These are phyloP conservation scores for Lysandra coridon DNA, from an alignment of 2,888 invertebrate genomes.

Conservation along the genomic window DNA sequence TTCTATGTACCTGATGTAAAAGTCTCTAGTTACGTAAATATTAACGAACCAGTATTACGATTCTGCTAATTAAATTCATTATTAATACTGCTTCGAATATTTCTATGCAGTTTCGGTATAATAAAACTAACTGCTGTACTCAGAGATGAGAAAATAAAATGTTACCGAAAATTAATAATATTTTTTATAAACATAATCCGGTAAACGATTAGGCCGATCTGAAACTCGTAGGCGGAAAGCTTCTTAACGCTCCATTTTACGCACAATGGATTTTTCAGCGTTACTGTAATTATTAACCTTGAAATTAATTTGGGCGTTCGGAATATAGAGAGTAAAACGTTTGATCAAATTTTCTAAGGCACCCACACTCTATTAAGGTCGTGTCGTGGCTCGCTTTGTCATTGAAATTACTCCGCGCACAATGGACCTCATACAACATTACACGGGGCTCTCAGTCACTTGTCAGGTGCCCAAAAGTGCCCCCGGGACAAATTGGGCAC, in stretches of 20 bases:
- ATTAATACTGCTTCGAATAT: too few species aligned
- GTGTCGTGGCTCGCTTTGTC: slow-evolving; percentile 42
- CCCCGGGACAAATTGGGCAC: slow-evolving; percentile 39
- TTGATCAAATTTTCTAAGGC: slow-evolving; percentile 28
- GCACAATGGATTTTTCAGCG: not conserved
- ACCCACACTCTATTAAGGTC: not conserved
- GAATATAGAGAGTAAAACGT: not conserved
- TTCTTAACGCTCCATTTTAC: not conserved
- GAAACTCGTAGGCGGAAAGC: not conserved
- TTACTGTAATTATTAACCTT: not conserved
- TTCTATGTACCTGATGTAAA: not conserved
- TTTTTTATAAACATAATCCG: not conserved
- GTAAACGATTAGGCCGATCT: not conserved
- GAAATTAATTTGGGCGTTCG: not conserved
- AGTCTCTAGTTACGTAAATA: not conserved
- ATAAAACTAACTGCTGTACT: too few species aligned
- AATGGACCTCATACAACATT: slow-evolving; percentile 50
- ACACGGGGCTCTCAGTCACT: slow-evolving; percentile 46
- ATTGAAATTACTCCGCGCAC: slow-evolving; percentile 49
- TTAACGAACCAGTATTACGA: not conserved
- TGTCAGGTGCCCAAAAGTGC: slow-evolving; percentile 43
- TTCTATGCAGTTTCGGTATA: too few species aligned
- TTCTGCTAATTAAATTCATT: too few species aligned
- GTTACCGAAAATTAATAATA: not conserved
- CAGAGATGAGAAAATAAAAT: not conserved